Conservation (phyloP, 2,888 invertebrate genomes). For the Colostygia pectinataria region DNA sequence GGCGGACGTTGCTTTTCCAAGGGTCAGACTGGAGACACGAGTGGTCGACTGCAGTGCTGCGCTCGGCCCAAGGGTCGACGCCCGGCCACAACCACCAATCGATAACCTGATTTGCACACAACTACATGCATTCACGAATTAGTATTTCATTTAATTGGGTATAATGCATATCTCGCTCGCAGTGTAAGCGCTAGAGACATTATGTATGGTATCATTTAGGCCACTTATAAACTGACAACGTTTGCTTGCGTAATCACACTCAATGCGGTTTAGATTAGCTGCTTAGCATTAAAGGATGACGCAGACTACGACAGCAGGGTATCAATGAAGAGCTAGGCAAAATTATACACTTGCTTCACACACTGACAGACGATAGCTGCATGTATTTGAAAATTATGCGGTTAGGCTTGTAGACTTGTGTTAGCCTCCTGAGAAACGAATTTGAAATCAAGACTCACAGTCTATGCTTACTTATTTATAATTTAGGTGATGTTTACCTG, state of each 20-base stretch:
- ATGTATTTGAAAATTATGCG: slow-evolving; percentile 10
- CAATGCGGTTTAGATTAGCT: slow-evolving; percentile 26
- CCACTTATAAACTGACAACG: slow-evolving; percentile 30
- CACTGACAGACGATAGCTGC: slow-evolving; percentile 12
- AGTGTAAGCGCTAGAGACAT: slow-evolving; percentile 14
- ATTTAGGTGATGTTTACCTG: no score
- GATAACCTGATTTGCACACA: slow-evolving; percentile 75
- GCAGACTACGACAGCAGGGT: slow-evolving; percentile 15
- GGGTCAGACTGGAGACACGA: slow-evolving; percentile 35
- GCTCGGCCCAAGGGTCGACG: slow-evolving; percentile 67
- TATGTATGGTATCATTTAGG: slow-evolving; percentile 28
- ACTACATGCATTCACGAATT: slow-evolving; percentile 62
- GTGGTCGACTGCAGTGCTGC: slow-evolving; percentile 37
- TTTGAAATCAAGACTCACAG: neutral
- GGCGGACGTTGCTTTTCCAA: slow-evolving; percentile 33
- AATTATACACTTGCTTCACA: slow-evolving; percentile 18
- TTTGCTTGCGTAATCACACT: slow-evolving; percentile 33
- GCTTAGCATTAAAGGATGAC: slow-evolving; percentile 23
- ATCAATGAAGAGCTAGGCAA: slow-evolving; percentile 20
- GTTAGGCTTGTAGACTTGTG: slow-evolving; percentile 20
- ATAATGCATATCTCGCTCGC: slow-evolving; percentile 18
- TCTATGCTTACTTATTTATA: no score
- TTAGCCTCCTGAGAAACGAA: slow-evolving; percentile 5
- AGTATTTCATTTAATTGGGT: slow-evolving; percentile 37
- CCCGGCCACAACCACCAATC: slow-evolving; percentile 70